phyloP scores from a whole-genome alignment of 1,140 invertebrate species.

The Leguminivora glycinivorella region DNA sequence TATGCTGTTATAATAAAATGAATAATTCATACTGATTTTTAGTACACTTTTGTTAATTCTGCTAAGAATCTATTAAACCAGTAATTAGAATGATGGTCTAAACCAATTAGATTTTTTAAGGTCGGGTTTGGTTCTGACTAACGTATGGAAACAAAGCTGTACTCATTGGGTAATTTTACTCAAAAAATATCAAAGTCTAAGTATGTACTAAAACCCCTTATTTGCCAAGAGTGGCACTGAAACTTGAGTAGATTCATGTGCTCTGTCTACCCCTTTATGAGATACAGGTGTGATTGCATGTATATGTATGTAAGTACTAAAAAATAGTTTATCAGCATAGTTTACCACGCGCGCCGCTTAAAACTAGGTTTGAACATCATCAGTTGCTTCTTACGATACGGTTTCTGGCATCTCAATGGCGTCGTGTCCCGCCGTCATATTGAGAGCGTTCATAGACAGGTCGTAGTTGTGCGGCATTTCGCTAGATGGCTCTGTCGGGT shows the following conservation, averaged over 20 bases:
- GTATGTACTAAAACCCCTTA: too few species aligned
- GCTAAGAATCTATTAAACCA: too few species aligned
- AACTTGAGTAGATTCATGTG: too few species aligned
- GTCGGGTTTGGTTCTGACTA: background rate
- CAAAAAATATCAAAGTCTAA: too few species aligned
- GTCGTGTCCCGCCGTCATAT: slow-evolving; percentile 71
- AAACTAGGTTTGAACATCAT: slow-evolving; percentile 75
- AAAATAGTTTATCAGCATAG: slow-evolving; percentile 37
- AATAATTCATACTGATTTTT: background rate
- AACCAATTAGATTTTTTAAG: background rate
- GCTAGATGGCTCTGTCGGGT: slow-evolving; percentile 73
- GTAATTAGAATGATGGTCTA: background rate
- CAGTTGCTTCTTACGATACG: slow-evolving; percentile 74
- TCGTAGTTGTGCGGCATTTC: slow-evolving; percentile 76
- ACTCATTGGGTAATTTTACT: background rate
- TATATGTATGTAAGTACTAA: too few species aligned
- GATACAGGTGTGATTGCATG: too few species aligned
- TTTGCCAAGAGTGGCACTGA: too few species aligned
- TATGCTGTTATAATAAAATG: background rate
- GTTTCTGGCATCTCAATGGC: slow-evolving; percentile 76
- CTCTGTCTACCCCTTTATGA: too few species aligned
- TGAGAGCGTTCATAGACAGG: slow-evolving; percentile 71
- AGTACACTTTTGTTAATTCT: background rate
- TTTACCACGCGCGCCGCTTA: slow-evolving; percentile 57
- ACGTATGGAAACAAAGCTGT: background rate